Evolutionary conservation across 2,113 vertebrate species (phyloP).

Genomic region (Esox niger): DNA sequence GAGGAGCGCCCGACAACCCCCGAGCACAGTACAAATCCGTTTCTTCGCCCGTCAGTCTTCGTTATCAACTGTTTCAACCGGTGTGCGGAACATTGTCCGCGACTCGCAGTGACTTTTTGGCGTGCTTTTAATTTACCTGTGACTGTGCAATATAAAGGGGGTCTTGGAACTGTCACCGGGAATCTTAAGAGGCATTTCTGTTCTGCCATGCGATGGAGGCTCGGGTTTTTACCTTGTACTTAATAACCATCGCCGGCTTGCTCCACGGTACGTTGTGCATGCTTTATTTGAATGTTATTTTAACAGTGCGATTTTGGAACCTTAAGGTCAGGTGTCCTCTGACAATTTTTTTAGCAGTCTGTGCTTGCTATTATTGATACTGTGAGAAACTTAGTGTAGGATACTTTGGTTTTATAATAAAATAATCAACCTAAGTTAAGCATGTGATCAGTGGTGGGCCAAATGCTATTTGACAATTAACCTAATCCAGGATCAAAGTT

Average conservation of each 20-base stretch:
- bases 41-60: too few relatives aligned
- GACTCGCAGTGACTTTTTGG: neutral
- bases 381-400: too few relatives aligned
- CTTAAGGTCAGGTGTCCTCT: too few relatives aligned
- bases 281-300: too few relatives aligned
- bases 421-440: too few relatives aligned
- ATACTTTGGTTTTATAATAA: too few relatives aligned
- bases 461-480: too few relatives aligned
- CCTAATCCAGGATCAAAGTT: too few relatives aligned
- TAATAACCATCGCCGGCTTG: conserved; percentile 9
- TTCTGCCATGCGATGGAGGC: neutral
- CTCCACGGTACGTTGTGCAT: conserved; percentile 25
- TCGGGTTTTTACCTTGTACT: conserved; percentile 7
- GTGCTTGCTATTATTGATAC: too few relatives aligned
- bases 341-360: too few relatives aligned
- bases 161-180: neutral
- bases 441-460: too few relatives aligned
- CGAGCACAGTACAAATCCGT: neutral
- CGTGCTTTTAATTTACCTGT: neutral
- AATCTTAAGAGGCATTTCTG: neutral
- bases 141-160: neutral
- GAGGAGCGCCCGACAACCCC: neutral
- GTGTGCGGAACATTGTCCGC: neutral
- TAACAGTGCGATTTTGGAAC: too few relatives aligned
- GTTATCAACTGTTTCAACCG: neutral